Base-by-base conservation (phyloP, 2,113 vertebrate species). In the Brachyistius frenatus region DNA sequence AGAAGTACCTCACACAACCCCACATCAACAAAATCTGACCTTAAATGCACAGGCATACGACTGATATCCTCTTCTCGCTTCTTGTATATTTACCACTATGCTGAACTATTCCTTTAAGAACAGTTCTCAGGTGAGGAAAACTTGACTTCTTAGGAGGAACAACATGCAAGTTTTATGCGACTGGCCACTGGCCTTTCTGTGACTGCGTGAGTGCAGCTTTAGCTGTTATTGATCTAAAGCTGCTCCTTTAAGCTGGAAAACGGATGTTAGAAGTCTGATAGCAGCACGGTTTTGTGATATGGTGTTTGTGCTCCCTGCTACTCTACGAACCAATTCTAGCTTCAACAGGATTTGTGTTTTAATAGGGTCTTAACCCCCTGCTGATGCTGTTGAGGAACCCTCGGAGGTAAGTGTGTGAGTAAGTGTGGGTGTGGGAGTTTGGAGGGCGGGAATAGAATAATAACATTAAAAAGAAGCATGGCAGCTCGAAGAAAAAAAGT, bases 291-390 rank as follows among this genome's bases (percentile, higher is more conserved):
- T 75, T 67, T 77, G 66, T 67, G 61, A 84, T 81, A 72, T 71
- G 63, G 56, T 72, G 77, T 77, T 73, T 76, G 65, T 71, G 66
- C 67, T 81, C 83, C 79, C 63, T 62, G 76, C 47, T 30, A 65
- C 78, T 79, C 66, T 74, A 85, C 69, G 56, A 91, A 86, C 71
- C 69, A 78, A 78, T 78, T 86, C 69, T 70, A 61, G 76, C 84
- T 86, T 88, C 71, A 84, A 85, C 72, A 68, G 80, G 88, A 91
- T 88, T 88, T 81, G 84, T 86, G 68, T 86, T 86, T 88, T 86
- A 90, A 88, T 83, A 83, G 74, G 74, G 80, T 88, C 83, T 85
- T 68, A 86, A 87, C 87, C 84, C 87, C 79, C 70, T 47, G 61
- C 84, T 72, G 83, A 77, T 5, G 11, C 57, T 62, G 73, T 76